Base-by-base conservation (phyloP, 2,113 vertebrate species). In the Geothlypis trichas region DNA sequence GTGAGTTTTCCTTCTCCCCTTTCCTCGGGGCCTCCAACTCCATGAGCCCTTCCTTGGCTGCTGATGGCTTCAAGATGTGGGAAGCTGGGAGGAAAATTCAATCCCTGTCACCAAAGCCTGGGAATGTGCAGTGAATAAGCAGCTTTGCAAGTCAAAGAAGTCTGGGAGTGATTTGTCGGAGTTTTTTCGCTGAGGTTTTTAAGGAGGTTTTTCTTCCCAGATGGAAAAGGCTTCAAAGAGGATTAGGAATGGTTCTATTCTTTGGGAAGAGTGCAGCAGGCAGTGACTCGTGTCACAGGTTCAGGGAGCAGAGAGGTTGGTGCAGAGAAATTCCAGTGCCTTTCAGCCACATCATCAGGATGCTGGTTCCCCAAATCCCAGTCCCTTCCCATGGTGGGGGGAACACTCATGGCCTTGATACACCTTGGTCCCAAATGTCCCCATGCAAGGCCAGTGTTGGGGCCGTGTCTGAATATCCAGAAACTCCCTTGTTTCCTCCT, bases 51-150 rank as follows among this genome's bases (percentile, higher is more conserved):
- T 79, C 89, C 59, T 71, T 11, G 11, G 57, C 59, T 77, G 42
- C 84, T 97, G 95, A 97, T 97, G 74, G 18, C 49, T 97, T 97
- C 96, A 97, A 97, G 95, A 96, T 96, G 96, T 84, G 92, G 49
- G 75, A 81, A 46, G 47, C 66, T 65, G 77, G 59, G 44, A 86
- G 76, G 13, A 9, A 95, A 96, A 96, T 46, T 83, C 76, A 76
- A 42, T 68, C 81, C 28, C 66, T 86, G 67, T 63, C 95, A 91
- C 74, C 51, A 66, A 19, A 66, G 77, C 57, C 67, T 69, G 83
- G 41, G 71, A 58, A 61, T 52, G 63, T 26, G 59, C 82, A 39
- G 52, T 24, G 88, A 84, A 92, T 65, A 84, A 91, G 83, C 63
- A 78, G 90, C 90, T 95, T 72, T 80, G 63, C 87, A 58, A 86